Evolutionary conservation across 2,888 invertebrate species (phyloP).

Genomic region (Girardia tigrina): DNA sequence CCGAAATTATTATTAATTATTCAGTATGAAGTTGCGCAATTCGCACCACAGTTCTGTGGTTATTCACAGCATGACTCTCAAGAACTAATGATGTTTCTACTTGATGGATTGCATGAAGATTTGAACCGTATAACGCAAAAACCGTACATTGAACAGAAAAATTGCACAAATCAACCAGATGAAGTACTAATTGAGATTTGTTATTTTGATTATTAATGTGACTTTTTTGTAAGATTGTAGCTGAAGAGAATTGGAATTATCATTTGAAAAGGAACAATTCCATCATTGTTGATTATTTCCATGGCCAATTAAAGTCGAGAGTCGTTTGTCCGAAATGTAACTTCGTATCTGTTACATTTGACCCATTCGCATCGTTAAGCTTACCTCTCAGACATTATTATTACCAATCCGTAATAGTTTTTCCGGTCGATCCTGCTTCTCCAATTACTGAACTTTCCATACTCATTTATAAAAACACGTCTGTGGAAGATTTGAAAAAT

Average conservation of each 20-base stretch:
- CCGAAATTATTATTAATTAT: not conserved
- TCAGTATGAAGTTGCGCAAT: constrained; percentile 33
- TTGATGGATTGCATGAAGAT: constrained; percentile 39
- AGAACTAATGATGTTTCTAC: constrained; percentile 37
- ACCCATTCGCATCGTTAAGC: constrained; percentile 56
- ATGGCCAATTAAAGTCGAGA: constrained; percentile 56
- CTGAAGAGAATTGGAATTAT: constrained; percentile 54
- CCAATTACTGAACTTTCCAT: not conserved
- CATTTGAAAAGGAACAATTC: constrained; percentile 55
- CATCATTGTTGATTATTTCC: constrained; percentile 55
- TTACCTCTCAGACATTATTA: constrained; percentile 49
- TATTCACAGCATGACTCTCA: constrained; percentile 38
- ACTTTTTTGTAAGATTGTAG: constrained; percentile 45
- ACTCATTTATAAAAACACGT: not conserved
- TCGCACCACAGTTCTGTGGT: constrained; percentile 38
- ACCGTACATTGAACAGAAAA: constrained; percentile 51
- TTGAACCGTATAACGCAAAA: constrained; percentile 48
- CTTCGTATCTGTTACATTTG: constrained; percentile 56
- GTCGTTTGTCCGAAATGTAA: constrained; percentile 53
- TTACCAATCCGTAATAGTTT: not conserved
- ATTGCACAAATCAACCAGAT: constrained; percentile 48
- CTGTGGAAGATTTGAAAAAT: not conserved
- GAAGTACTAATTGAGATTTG: constrained; percentile 40
- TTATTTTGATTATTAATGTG: too few species aligned
- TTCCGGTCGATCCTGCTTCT: not conserved